These are phyloP conservation scores for Tiliacea aurago DNA, from an alignment of 2,888 invertebrate genomes.

Conservation along the genomic window DNA sequence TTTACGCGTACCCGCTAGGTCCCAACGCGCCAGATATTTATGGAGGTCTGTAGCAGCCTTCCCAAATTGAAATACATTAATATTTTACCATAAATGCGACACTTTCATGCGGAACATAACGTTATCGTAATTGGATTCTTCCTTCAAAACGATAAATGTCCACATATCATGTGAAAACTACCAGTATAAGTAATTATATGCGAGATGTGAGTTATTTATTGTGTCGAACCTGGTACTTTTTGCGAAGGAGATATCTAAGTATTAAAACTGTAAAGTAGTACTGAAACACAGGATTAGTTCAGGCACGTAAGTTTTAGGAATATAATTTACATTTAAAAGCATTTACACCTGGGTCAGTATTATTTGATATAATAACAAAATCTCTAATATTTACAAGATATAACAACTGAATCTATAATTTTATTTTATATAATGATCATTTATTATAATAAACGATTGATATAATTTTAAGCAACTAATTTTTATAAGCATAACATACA, in stretches of 20 bases:
- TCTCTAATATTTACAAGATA: no score
- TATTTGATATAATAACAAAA: no score
- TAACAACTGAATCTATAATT: no score
- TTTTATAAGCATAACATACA: no score
- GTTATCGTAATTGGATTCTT: constrained; percentile 90
- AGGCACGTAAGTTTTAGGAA: no score
- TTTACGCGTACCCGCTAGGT: constrained; percentile 86
- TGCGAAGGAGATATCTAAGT: neutral
- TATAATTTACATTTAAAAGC: no score
- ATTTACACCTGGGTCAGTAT: no score
- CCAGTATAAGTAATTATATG: constrained; percentile 70
- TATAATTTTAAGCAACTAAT: no score
- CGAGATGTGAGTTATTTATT: constrained; percentile 65
- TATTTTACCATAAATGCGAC: constrained; percentile 91
- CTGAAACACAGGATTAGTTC: no score
- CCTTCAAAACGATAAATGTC: constrained; percentile 80
- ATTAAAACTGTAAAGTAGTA: no score
- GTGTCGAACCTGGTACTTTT: constrained; percentile 9
- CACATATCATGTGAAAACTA: constrained; percentile 75
- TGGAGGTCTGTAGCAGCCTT: constrained; percentile 88
- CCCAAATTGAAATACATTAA: constrained; percentile 91
- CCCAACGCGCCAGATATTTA: constrained; percentile 87
- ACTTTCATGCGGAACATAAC: constrained; percentile 89
- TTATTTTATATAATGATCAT: no score
- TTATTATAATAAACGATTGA: no score